Evolutionary conservation across 92 coral and sea anemone genomes (phyloP).

Genomic region (Zoanthus gigantus): DNA sequence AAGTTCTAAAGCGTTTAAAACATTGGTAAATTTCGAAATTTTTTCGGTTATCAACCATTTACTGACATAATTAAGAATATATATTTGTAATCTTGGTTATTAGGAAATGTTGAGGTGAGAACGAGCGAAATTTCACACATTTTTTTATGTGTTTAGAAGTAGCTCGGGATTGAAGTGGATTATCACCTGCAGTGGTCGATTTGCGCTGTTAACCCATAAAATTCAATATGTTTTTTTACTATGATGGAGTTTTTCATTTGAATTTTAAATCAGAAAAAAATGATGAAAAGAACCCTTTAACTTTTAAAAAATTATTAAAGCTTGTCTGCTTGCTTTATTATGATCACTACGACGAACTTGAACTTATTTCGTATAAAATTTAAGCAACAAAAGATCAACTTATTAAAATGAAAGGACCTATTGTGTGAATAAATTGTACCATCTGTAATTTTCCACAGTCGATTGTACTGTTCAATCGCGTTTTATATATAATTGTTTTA

Average conservation of each 20-base stretch:
- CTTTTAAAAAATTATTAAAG: not conserved
- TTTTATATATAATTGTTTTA: not conserved
- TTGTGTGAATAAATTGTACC: not conserved
- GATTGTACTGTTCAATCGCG: not conserved
- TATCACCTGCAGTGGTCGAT: not conserved
- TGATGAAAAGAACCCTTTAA: not conserved
- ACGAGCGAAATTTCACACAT: constrained; percentile 21
- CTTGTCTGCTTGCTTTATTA: not conserved
- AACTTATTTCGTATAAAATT: not conserved
- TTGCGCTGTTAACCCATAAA: not conserved
- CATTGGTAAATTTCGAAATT: not conserved
- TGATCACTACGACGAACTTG: not conserved
- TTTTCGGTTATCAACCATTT: not conserved
- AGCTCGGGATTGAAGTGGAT: not conserved
- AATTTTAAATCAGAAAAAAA: not conserved
- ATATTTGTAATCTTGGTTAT: not conserved
- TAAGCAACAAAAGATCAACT: constrained; percentile 1
- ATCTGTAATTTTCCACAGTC: not conserved
- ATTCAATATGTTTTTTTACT: not conserved
- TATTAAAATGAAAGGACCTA: too few relatives aligned
- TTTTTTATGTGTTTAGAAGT: not conserved
- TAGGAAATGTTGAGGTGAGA: not conserved
- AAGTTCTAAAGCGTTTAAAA: not conserved
- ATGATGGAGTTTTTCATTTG: not conserved
- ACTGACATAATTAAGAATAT: not conserved